Evolutionary conservation across 2,113 vertebrate genomes (phyloP), one percentile per base, ranked within the genome.

Genomic region (Oceanites oceanicus): DNA sequence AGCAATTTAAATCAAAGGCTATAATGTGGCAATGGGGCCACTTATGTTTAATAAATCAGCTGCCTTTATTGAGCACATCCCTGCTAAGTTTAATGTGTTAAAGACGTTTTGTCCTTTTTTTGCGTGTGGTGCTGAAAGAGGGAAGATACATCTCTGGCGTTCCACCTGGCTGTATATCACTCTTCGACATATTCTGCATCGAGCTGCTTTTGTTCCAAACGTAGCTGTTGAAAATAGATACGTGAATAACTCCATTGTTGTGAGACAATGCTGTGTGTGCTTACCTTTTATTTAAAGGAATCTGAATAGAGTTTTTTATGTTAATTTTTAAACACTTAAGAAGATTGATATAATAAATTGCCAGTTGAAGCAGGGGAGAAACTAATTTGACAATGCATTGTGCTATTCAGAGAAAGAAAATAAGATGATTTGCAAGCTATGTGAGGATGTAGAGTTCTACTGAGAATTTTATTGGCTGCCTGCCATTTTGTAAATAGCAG

Each of bases 401-500:
- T 91, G 68, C 63, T 88, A 13, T 84, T 84, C 75, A 70, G 30
- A 90, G 84, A 38, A 56, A 70, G 77, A 95, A 94, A 88, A 62
- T 70, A 87, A 91, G 74, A 90, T 95, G 29, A 55, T 65, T 92
- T 78, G 61, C 38, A 91, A 79, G 58, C 67, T 75, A 5, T 77
- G 29, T 65, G 90, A 75, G 49, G 58, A 55, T 80, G 17, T 50
- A 55, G 82, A 90, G 52, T 84, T 96, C 74, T 87, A 23, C 47
- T 47, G 90, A 87, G 90, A 86, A 59, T 92, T 94, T 90, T 44
- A 47, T 25, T 96, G 95, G 56, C 95, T 95, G 72, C 73, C 47
- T 96, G 72, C 86, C 92, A 94, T 94, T 87, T 88, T 91, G 67
- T 88, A 95, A 96, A 86, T 88, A 94, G 78, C 40, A 88, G 26